Base-by-base conservation (phyloP, 2,888 invertebrate genomes). In the Eupeodes luniger region DNA sequence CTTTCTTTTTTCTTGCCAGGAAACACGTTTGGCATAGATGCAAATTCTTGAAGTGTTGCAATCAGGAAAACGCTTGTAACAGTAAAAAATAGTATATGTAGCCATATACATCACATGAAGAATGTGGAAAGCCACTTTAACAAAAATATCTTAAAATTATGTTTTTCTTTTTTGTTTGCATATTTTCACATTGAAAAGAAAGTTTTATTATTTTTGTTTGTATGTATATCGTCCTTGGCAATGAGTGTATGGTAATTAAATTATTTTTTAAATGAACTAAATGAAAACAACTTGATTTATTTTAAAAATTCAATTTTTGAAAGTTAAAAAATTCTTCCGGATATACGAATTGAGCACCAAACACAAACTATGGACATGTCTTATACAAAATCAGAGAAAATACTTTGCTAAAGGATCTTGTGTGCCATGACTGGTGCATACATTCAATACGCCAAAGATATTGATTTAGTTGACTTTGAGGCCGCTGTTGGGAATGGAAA, bases 41-140 rank as follows among this genome's bases (percentile, higher is more conserved):
- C 86, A 86, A 83, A 86, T 86, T 86, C 70, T 83, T 86, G 75
- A 86, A 86, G 78, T 83, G 86, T 75, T 86, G 86, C 83, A 86
- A 86, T 86, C 83, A 86, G 70, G 83, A 55, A 57, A 66, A 49
- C 5, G 10, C 16, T 66, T 53, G 16, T 53, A 36, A 53, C 67
- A 67, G 34, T 36, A 53, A 69, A 69, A 64, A 62, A 27, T 10
- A 47, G 10, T 59, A 59, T 4, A 34, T 34, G 12, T 3, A 16
- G 1, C 12, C 11, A 12, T 27, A 10, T 27, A 34, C 34, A 34
- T 34, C 40, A 40, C 40, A 40, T 40, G n/a, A 27, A 11, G 12
- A 55, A 27, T 11, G 36, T 14, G 27, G 27, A 12, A 40, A 5
- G 40, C 40, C 59, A 36, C n/a, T 36, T 59, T 59, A 6, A n/a